Evolutionary conservation across 2,113 vertebrate genomes (phyloP), one percentile per base, ranked within the genome.

Genomic region (Oncorhynchus masou): DNA sequence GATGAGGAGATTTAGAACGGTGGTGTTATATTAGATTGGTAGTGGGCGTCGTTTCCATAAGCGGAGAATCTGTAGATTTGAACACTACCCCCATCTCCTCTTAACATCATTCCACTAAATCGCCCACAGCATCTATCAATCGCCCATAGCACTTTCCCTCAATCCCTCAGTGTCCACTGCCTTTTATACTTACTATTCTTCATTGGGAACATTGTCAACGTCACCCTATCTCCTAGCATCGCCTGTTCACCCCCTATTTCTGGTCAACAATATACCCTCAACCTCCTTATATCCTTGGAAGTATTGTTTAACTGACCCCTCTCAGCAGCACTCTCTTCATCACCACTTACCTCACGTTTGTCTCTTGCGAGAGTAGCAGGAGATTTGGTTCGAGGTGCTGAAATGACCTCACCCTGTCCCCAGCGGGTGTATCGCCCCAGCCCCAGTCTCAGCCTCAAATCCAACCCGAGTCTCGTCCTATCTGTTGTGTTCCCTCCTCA

Each of bases 401-500:
- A 45, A 11, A 45, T 45, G 11, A 45, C 9, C 24, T 25, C 62
- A 65, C 7, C 22, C 62, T 22, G 22, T 13, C 22, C 62, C 25
- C 22, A 25, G 22, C 9, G 11, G 3, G 9, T 13, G 62, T 25
- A 22, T 25, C 62, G 1, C 9, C 25, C 62, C n/a, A 64, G 65
- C 65, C 59, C 20, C 74, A 45, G 39, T 11, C 9, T 45, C 39
- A 57, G 79, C 76, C 29, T 2, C 39, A 76, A 20, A 5, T 15
- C 11, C 22, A 71, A 71, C 20, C 75, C 68, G 13, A 29, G 68
- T 66, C 31, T 70, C 62, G 22, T 34, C 69, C 81, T 74, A 88
- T 92, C 88, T 84, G 84, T 91, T 89, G 84, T 80, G 79, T 74
- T 71, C 73, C 48, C 45, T 25, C 48, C 45, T 22, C 69, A 72